Base-by-base conservation (phyloP, 2,888 invertebrate genomes). In the Cephus sareptanus region DNA sequence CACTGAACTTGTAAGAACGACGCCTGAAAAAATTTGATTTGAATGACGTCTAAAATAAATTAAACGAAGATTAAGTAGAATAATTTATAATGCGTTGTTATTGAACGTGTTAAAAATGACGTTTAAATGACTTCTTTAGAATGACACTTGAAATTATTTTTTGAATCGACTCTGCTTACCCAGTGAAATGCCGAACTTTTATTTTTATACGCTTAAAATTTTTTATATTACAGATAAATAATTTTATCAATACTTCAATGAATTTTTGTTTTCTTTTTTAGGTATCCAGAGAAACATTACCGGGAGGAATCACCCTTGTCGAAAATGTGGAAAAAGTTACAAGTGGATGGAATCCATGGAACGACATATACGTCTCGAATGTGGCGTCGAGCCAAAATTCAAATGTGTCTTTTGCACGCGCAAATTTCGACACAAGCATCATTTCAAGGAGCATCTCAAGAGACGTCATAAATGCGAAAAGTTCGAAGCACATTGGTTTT, bases 341-440 rank as follows among this genome's bases (percentile, higher is more conserved):
- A 86, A 87, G 75, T 87, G 88, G 87, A 85, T 83, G 75, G 86
- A 87, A 75, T 88, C 89, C 1, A 76, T 90, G 80, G 83, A 84
- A 75, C 82, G 86, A 33, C 90, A 91, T 81, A 83, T 84, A 79
- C 85, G 90, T 74, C 82, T 89, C 85, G 90, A 89, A 76, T 90
- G 90, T 80, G 89, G 89, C 1, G 87, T 85, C 76, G 88, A 88
- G 78, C 92, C 92, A 6, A 88, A 87, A 77, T 92, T 91, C 81
- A 78, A 81, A 69, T 92, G 92, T 79, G 75, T 81, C 30, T 78
- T 88, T 37, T 92, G 91, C 79, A 87, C 85, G 30, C 85, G 86
- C 81, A 87, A 84, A 80, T 90, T 90, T 83, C 88, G 88, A 76
- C 89, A 90, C 83, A 90, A 90, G 70, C 89, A 90, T 73, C 89